These are phyloP conservation scores for Octodon degus DNA, from an alignment of 2,113 vertebrate genomes.

Conservation along the genomic window DNA sequence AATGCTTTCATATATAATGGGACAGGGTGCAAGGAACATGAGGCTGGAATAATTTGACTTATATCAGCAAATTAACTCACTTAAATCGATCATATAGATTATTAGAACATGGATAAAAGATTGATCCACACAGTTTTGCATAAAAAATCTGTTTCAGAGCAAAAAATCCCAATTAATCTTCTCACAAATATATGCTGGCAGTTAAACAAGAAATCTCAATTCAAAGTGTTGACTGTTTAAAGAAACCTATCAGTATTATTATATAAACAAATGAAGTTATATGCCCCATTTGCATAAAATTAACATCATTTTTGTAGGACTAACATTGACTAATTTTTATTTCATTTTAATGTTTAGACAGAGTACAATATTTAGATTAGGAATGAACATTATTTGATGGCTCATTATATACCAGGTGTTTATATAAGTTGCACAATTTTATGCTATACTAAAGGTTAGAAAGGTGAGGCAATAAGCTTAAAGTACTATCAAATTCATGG, in stretches of 20 bases:
- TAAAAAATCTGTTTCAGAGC: constrained; percentile 22
- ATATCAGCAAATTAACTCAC: constrained; percentile 44
- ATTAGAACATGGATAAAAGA: constrained; percentile 52
- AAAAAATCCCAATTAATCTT: neutral
- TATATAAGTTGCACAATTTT: neutral
- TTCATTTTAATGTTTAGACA: constrained; percentile 32
- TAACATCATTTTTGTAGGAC: constrained; percentile 25
- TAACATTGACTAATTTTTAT: constrained; percentile 8
- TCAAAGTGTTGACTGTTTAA: constrained; percentile 46
- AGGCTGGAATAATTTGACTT: constrained; percentile 42
- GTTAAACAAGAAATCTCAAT: constrained; percentile 6
- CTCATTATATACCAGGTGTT: neutral
- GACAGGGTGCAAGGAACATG: neutral
- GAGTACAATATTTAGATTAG: neutral
- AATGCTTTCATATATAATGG: constrained; percentile 1
- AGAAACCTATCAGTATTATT: neutral
- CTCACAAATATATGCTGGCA: constrained; percentile 24
- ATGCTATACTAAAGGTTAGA: constrained; percentile 15
- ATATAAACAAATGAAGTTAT: constrained; percentile 36
- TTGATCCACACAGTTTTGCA: neutral
- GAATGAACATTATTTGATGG: constrained; percentile 41
- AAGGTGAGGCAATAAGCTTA: neutral
- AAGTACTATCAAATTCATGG: constrained; percentile 10
- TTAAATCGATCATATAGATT: constrained; percentile 5
- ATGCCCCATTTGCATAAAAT: constrained; percentile 44